Base-by-base conservation (phyloP, 2,888 invertebrate species). In the Polylopha cassiicola region DNA sequence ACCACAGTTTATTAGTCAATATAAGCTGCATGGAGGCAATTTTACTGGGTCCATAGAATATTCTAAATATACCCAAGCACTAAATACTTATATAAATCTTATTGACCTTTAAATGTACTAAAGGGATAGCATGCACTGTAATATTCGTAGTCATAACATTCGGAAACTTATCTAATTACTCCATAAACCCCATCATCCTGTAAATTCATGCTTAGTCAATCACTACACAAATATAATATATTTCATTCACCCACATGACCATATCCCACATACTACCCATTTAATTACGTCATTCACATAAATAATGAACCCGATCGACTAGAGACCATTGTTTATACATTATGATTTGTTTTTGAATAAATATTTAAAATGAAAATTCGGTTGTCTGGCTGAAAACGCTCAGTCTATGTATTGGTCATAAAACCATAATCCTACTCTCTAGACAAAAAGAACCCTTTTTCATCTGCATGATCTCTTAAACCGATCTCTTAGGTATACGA, bases 1-100 rank as follows among this genome's bases (percentile, higher is more conserved):
- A 45, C 32, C 41, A 51, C 43, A 42, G 38, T 38, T 49, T 17
- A 31, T 49, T 48, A 49, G 49, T 49, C 28, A 41, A 23, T 34
- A 15, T 27, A 48, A 48, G 43, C 47, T 34, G 26, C 41, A 30
- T 34, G 31, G 9, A 33, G 33, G 32, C 32, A 20, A 22, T 33
- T 22, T 13, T 28, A 3, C 21, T 28, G n/a, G n/a, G n/a, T n/a
- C n/a, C n/a, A n/a, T n/a, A n/a, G n/a, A n/a, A n/a, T 21, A 21
- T 26, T 27, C 21, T 39, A 39, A 21, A 23, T 17, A 22, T 27
- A 39, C 22, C 27, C 39, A 31, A 26, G 3, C 16, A 31, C n/a
- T n/a, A 31, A 27, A 26, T 32, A 16, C 14, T 22, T 17, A 22
- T 5, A 15, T 18, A 26, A 15, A 21, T 21, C 10, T 3, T 16